phyloP scores from a whole-genome alignment of 2,113 vertebrate genomes.

The Chrysochloris asiatica region DNA sequence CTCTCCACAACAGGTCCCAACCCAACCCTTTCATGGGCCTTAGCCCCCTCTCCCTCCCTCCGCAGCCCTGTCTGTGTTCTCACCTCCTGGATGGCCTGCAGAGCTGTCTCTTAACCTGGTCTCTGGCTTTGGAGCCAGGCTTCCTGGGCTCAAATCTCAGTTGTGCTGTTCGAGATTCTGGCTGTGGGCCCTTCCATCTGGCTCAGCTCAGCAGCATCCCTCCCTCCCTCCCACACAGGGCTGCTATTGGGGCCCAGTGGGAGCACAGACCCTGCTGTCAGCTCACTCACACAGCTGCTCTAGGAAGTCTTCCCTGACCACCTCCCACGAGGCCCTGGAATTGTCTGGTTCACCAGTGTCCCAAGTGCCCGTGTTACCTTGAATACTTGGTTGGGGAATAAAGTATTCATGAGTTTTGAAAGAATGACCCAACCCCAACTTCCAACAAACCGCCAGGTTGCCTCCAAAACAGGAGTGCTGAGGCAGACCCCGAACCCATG shows the following conservation, averaged over 20 bases:
- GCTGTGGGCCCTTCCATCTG: background rate
- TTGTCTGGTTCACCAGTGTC: background rate
- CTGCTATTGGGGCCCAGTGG: background rate
- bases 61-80: background rate
- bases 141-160: background rate
- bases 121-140: background rate
- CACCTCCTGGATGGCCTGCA: background rate
- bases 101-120: background rate
- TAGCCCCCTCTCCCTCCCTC: background rate
- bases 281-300: background rate
- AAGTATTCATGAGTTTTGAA: background rate
- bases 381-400: background rate
- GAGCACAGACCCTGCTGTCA: background rate
- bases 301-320: background rate
- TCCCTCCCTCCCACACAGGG: background rate
- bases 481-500: background rate
- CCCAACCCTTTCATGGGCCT: background rate
- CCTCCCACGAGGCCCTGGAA: background rate
- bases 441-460: rapidly evolving
- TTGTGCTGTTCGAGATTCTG: background rate
- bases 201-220: background rate
- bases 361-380: background rate
- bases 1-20: background rate
- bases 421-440: background rate
- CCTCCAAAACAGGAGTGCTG: background rate